Evolutionary conservation across 2,888 invertebrate species (phyloP).

Genomic region (Parthenolecanium corni): DNA sequence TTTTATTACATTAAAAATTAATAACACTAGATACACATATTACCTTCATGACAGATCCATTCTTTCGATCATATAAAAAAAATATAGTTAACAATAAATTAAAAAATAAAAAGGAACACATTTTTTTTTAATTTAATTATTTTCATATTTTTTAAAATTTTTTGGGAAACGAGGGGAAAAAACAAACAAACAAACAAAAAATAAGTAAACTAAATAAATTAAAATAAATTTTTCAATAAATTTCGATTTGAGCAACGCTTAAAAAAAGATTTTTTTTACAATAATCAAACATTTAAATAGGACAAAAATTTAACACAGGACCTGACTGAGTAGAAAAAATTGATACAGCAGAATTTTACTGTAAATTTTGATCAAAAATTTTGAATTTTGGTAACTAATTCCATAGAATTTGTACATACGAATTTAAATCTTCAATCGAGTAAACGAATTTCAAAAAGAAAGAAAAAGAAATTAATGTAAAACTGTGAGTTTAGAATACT

Average conservation of each 20-base stretch:
- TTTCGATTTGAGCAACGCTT: slow-evolving; percentile 27
- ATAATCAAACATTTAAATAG: background rate
- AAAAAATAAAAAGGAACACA: slow-evolving; percentile 28
- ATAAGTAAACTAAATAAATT: slow-evolving; percentile 23
- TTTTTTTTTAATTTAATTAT: slow-evolving; percentile 8
- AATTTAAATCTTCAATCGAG: background rate
- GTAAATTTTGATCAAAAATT: slow-evolving; percentile 15
- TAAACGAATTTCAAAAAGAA: background rate
- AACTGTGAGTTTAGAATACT: background rate
- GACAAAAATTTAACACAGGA: background rate
- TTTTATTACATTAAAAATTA: slow-evolving; percentile 29
- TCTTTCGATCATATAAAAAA: slow-evolving; percentile 24
- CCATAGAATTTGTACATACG: background rate
- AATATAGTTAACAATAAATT: slow-evolving; percentile 28
- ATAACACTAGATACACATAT: slow-evolving; percentile 30
- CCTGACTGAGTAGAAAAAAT: slow-evolving; percentile 9
- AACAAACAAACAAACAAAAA: slow-evolving; percentile 16
- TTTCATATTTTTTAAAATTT: slow-evolving; percentile 13
- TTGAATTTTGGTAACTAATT: slow-evolving; percentile 27
- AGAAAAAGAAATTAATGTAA: background rate
- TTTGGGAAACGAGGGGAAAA: slow-evolving; percentile 21
- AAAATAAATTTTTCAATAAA: slow-evolving; percentile 10
- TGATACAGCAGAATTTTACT: slow-evolving; percentile 1
- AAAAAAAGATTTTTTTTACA: slow-evolving; percentile 17
- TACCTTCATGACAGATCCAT: slow-evolving; percentile 25